Percentiles rank a stretch among this genome's conserved stretches.
These are phyloP conservation scores for Atlantisia rogersi DNA, from an alignment of 2,113 vertebrate species.

Conservation along the genomic window DNA sequence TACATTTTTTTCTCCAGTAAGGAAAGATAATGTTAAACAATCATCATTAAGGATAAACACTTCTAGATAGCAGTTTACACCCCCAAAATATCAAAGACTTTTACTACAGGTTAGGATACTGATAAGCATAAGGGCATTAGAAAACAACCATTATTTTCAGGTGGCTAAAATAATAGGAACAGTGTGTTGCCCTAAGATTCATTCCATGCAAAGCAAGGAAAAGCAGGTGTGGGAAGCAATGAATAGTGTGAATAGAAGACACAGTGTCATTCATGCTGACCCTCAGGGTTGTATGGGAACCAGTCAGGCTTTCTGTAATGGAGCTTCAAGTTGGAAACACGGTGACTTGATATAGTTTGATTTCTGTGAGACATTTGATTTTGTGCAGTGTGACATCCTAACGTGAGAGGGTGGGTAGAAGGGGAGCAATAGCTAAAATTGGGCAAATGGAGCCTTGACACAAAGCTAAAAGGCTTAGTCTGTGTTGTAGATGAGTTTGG, in stretches of 20 bases:
- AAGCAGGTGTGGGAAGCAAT: neutral
- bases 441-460: neutral
- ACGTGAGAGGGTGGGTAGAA: neutral
- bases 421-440: neutral
- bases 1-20: neutral
- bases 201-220: neutral
- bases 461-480: neutral
- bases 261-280: neutral
- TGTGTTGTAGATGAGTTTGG: rapidly evolving
- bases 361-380: neutral
- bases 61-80: neutral
- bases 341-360: neutral
- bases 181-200: neutral
- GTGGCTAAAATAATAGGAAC: neutral
- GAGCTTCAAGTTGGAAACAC: neutral
- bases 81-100: neutral
- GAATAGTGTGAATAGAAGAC: neutral
- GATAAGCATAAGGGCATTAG: neutral
- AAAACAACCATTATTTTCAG: neutral
- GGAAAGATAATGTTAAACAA: neutral
- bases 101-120: neutral
- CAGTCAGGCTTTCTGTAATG: neutral
- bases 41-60: neutral
- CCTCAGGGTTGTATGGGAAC: neutral
- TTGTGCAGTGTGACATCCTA: rapidly evolving